phyloP scores from a whole-genome alignment of 1,140 invertebrate genomes.

The Trachymyrmex cornetzi region DNA sequence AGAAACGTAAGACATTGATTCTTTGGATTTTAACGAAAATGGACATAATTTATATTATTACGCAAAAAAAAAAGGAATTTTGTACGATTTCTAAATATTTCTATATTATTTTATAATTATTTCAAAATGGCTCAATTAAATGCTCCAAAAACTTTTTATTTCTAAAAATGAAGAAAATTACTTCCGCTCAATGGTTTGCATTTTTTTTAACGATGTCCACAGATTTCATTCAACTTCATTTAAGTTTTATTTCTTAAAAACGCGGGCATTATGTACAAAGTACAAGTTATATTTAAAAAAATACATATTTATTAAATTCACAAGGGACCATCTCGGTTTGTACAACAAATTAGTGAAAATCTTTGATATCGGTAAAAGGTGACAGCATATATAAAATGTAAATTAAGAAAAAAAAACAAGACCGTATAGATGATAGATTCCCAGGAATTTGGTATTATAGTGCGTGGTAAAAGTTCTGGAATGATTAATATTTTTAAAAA shows the following conservation, averaged over 20 bases:
- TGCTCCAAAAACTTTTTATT: background rate
- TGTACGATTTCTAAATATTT: background rate
- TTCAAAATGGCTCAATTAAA: background rate
- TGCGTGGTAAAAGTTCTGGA: no score
- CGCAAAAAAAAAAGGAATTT: background rate
- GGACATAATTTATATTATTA: background rate
- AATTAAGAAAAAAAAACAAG: no score
- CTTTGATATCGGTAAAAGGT: no score
- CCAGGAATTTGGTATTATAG: no score
- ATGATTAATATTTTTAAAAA: no score
- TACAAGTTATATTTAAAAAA: background rate
- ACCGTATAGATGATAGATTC: no score
- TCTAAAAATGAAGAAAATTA: background rate
- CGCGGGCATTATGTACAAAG: constrained; percentile 2
- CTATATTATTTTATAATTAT: background rate
- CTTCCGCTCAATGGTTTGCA: background rate
- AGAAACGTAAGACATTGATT: background rate
- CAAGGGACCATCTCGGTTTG: no score
- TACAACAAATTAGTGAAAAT: no score
- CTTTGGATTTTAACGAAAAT: background rate
- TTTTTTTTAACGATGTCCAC: background rate
- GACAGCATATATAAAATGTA: no score
- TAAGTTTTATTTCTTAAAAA: background rate
- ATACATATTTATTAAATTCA: background rate
- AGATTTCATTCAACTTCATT: background rate